Conservation (phyloP, 2,888 invertebrate genomes). For the Elegia similella region DNA sequence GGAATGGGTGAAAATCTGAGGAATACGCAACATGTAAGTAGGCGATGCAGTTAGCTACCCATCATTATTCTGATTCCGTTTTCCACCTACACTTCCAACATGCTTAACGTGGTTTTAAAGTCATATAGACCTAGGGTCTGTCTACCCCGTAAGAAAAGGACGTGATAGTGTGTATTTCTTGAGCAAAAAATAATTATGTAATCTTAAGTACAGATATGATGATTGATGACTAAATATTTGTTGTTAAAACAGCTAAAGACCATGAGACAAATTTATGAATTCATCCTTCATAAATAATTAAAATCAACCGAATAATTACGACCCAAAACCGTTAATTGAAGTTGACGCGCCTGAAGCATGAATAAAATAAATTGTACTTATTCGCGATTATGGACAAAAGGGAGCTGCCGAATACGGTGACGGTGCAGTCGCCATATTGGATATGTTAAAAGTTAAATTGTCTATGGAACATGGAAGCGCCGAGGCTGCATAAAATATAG, state of each 20-base stretch:
- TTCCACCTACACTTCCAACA: too few species aligned
- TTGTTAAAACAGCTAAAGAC: not conserved
- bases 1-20: too few species aligned
- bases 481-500: conserved; percentile 39
- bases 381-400: not conserved
- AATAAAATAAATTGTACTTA: conserved; percentile 1
- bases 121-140: too few species aligned
- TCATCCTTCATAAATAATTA: not conserved
- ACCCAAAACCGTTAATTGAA: not conserved
- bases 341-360: not conserved
- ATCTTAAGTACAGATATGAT: too few species aligned
- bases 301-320: not conserved
- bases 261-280: not conserved
- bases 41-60: too few species aligned
- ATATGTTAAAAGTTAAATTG: conserved; percentile 49
- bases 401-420: conserved; percentile 12
- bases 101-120: too few species aligned
- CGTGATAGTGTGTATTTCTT: too few species aligned
- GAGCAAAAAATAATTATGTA: too few species aligned
- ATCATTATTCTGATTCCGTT: too few species aligned
- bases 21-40: too few species aligned
- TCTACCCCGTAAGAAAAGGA: too few species aligned
- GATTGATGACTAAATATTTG: not conserved
- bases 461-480: conserved; percentile 34
- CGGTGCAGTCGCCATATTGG: conserved; percentile 5